Conservation (phyloP, 2,888 invertebrate species). For the Aleiodes testaceus region DNA sequence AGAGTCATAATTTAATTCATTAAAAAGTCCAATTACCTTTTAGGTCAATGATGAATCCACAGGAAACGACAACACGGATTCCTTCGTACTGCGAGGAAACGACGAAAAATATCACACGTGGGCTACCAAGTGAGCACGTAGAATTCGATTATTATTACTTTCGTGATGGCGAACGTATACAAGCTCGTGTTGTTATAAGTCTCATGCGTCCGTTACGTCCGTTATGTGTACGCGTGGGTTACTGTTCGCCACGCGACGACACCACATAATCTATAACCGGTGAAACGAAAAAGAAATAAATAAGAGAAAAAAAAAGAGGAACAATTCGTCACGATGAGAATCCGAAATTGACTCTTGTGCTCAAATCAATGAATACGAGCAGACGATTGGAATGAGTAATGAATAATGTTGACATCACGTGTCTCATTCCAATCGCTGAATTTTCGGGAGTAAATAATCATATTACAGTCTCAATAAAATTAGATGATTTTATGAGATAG, state of each 20-base stretch:
- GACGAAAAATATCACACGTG: conserved; percentile 14
- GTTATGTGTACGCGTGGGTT: conserved; percentile 50
- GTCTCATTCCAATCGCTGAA: background rate
- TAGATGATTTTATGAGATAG: background rate
- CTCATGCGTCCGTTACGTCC: conserved; percentile 48
- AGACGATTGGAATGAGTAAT: conserved; percentile 12
- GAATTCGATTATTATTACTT: conserved; percentile 44
- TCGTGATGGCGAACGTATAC: conserved; percentile 40
- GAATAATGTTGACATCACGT: conserved; percentile 12
- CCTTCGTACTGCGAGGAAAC: background rate
- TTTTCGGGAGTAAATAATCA: background rate
- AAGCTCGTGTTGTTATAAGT: conserved; percentile 38
- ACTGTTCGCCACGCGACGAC: conserved; percentile 40
- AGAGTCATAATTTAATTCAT: too few relatives aligned
- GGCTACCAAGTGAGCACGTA: conserved; percentile 35
- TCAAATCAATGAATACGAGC: conserved; percentile 5
- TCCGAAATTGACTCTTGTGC: conserved; percentile 23
- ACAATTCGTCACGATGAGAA: conserved; percentile 31
- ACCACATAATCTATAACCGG: conserved; percentile 28
- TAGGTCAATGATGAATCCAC: conserved; percentile 8
- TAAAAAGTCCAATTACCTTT: background rate
- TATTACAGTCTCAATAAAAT: background rate
- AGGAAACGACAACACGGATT: background rate
- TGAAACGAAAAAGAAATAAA: background rate
- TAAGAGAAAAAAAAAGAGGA: background rate